Evolutionary conservation across 1,140 invertebrate genomes (phyloP).

Genomic region (Plutomurus gul): DNA sequence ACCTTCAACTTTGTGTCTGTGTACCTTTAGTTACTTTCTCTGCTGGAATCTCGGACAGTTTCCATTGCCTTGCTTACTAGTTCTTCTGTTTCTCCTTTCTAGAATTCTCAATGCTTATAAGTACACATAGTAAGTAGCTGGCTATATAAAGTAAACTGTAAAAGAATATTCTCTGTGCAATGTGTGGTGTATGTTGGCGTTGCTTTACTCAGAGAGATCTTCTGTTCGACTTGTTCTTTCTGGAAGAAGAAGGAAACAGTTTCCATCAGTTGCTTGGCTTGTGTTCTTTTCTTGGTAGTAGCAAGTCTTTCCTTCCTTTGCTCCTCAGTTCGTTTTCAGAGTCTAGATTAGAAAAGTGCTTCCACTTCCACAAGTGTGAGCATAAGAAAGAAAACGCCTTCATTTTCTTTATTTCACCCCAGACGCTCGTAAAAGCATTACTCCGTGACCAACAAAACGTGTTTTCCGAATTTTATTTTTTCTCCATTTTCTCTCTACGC

Average conservation of each 20-base stretch:
- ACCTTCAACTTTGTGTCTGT: no score
- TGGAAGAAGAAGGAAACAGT: background rate
- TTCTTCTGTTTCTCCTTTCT: no score
- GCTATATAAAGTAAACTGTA: no score
- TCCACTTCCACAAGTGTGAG: slow-evolving; percentile 42
- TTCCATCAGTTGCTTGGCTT: background rate
- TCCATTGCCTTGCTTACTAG: no score
- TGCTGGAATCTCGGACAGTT: no score
- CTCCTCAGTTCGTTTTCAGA: slow-evolving; percentile 16
- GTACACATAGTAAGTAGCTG: no score
- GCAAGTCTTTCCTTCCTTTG: slow-evolving; percentile 16
- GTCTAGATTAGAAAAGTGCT: slow-evolving; percentile 29
- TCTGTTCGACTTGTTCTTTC: background rate
- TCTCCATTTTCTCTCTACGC: slow-evolving; percentile 45
- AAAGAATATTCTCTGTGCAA: no score
- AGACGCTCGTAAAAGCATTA: slow-evolving; percentile 56
- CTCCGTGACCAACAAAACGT: slow-evolving; percentile 55
- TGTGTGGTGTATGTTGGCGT: no score
- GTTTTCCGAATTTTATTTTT: slow-evolving; percentile 55
- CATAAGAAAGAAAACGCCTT: slow-evolving; percentile 48
- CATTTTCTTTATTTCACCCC: slow-evolving; percentile 56
- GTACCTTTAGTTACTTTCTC: no score
- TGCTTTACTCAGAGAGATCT: background rate
- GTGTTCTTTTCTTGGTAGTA: no score
- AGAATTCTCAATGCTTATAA: no score